Percentiles rank a stretch among this genome's conserved stretches.
phyloP scores from a whole-genome alignment of 2,797 vertebrate species.

The Anabacerthia variegaticeps region DNA sequence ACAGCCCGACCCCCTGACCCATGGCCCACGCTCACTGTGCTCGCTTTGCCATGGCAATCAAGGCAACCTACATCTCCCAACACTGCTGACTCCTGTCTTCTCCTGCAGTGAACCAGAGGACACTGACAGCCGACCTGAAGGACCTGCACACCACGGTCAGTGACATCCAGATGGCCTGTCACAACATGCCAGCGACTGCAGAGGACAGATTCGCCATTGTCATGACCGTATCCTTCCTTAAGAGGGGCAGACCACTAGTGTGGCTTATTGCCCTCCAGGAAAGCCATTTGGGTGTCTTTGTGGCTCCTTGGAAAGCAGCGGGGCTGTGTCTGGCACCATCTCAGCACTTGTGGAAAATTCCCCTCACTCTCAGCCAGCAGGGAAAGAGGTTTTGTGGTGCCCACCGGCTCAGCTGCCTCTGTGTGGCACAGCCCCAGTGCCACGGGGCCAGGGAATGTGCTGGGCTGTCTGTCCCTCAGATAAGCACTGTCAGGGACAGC shows the following conservation, averaged over 20 bases:
- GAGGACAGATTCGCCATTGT: conserved; percentile 91
- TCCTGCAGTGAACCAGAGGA: conserved; percentile 89
- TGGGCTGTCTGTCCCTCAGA: rapidly evolving
- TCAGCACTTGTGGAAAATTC: not conserved
- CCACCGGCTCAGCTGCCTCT: not conserved
- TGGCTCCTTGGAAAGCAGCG: not conserved
- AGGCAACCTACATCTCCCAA: not conserved
- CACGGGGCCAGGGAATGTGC: not conserved
- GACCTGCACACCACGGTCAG: conserved; percentile 90
- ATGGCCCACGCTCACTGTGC: rapidly evolving
- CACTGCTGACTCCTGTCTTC: not conserved
- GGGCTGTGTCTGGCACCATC: rapidly evolving
- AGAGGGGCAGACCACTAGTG: rapidly evolving
- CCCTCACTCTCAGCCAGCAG: rapidly evolving
- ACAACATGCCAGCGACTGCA: conserved; percentile 83
- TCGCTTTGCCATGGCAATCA: rapidly evolving
- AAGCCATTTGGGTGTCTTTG: rapidly evolving
- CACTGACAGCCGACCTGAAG: conserved; percentile 87
- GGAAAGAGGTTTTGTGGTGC: not conserved
- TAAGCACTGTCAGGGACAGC: not conserved
- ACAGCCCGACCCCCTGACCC: not conserved
- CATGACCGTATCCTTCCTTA: conserved; percentile 89
- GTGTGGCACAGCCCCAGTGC: not conserved
- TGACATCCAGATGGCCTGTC: conserved; percentile 91
- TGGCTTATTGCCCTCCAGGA: rapidly evolving